Percentiles rank a stretch among this genome's conserved stretches.
Evolutionary conservation across 2,113 vertebrate genomes (phyloP).

Genomic region (Polyodon spathula): DNA sequence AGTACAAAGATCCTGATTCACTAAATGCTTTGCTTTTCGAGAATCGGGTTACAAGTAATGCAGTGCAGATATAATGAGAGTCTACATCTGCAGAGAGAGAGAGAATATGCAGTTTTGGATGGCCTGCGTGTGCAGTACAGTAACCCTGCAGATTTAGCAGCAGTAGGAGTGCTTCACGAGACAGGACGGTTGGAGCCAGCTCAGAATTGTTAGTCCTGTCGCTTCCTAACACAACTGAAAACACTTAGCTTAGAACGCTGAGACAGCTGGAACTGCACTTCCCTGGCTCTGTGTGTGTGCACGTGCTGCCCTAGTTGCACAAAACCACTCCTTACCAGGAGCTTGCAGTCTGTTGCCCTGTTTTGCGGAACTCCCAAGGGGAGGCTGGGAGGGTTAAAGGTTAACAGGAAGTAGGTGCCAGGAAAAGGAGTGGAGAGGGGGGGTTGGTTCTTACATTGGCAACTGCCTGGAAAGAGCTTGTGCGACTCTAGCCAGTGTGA

Average conservation of each 20-base stretch:
- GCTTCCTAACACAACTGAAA: constrained; percentile 37
- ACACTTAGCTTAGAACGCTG: constrained; percentile 42
- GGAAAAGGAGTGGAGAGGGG: constrained; percentile 38
- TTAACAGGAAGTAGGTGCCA: constrained; percentile 62
- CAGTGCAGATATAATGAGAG: constrained; percentile 5
- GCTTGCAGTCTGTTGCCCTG: constrained; percentile 28
- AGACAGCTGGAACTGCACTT: constrained; percentile 36
- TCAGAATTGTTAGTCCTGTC: constrained; percentile 34
- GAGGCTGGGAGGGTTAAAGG: constrained; percentile 50
- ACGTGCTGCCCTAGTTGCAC: constrained; percentile 1
- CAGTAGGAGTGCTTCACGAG: constrained; percentile 1
- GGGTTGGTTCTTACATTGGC: constrained; percentile 46
- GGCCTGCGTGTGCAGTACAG: too few species aligned
- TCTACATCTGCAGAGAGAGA: constrained; percentile 6
- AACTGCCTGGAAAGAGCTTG: constrained; percentile 39
- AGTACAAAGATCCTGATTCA: too few species aligned
- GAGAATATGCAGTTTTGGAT: too few species aligned
- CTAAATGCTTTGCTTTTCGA: too few species aligned
- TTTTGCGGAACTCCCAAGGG: constrained; percentile 34
- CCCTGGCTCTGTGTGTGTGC: constrained; percentile 12
- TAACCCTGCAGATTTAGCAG: neutral
- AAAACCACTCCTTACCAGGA: constrained; percentile 16
- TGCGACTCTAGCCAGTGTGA: constrained; percentile 49
- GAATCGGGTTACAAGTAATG: too few species aligned
- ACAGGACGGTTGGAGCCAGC: constrained; percentile 14